phyloP scores from a whole-genome alignment of 1,140 invertebrate genomes.

The Potamilus streckersoni region DNA sequence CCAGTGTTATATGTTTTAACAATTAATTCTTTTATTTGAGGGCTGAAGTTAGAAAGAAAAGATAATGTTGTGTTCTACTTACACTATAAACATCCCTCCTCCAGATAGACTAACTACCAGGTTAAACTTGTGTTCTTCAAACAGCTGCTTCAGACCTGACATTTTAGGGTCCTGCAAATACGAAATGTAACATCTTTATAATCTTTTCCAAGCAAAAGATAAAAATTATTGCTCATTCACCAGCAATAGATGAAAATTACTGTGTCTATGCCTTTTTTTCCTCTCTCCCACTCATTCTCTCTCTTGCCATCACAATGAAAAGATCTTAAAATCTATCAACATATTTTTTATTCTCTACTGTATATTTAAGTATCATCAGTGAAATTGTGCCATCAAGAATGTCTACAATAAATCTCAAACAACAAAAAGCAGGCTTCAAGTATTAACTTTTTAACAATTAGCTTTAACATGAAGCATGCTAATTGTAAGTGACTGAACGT shows the following conservation, averaged over 20 bases:
- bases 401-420: no score
- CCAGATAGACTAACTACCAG: slow-evolving; percentile 91
- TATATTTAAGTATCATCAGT: no score
- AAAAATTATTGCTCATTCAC: neutral
- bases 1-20: neutral
- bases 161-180: slow-evolving; percentile 39
- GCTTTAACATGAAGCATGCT: no score
- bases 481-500: no score
- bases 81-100: slow-evolving; percentile 89
- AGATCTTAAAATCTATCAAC: no score
- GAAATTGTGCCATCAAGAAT: no score
- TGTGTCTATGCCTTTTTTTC: neutral
- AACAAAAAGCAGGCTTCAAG: no score
- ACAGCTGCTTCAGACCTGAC: slow-evolving; percentile 37
- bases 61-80: slow-evolving; percentile 32
- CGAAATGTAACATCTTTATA: slow-evolving; percentile 24
- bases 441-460: no score
- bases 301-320: no score
- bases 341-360: no score
- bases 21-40: neutral
- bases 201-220: neutral
- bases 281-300: no score
- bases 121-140: slow-evolving; percentile 79
- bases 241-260: neutral
- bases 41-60: neutral